phyloP scores from a whole-genome alignment of 2,888 invertebrate genomes.

The Cerastoderma edule region DNA sequence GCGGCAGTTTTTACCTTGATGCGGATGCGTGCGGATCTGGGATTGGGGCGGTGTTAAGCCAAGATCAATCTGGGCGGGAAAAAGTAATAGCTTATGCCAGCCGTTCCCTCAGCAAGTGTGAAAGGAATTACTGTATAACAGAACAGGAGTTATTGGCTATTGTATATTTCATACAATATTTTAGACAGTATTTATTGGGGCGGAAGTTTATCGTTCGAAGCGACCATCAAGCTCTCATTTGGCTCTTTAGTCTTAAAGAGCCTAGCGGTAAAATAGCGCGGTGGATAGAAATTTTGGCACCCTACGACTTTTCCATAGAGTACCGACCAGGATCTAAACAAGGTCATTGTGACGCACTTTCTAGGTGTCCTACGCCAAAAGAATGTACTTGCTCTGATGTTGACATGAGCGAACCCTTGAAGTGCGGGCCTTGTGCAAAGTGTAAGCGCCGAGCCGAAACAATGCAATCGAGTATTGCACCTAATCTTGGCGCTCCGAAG shows the following conservation, averaged over 20 bases:
- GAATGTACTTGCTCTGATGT: slow-evolving; percentile 37
- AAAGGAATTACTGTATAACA: slow-evolving; percentile 4
- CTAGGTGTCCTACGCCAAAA: slow-evolving; percentile 36
- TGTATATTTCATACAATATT: background rate
- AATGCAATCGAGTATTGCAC: background rate
- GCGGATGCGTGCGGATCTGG: slow-evolving; percentile 51
- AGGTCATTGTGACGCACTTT: slow-evolving; percentile 42
- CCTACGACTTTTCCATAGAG: background rate
- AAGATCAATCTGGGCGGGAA: slow-evolving; percentile 44
- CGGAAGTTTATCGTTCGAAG: slow-evolving; percentile 24
- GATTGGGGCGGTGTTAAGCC: slow-evolving; percentile 44
- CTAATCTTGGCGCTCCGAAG: too few relatives aligned
- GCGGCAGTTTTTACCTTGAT: slow-evolving; percentile 46
- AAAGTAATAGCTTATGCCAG: slow-evolving; percentile 52
- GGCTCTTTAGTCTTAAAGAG: slow-evolving; percentile 54
- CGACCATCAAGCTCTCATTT: slow-evolving; percentile 44
- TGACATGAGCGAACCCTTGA: background rate
- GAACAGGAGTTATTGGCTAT: slow-evolving; percentile 1
- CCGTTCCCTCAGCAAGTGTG: slow-evolving; percentile 32
- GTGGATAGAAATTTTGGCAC: slow-evolving; percentile 18
- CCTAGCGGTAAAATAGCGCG: slow-evolving; percentile 45
- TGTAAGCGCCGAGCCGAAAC: background rate
- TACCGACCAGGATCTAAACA: background rate
- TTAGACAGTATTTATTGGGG: slow-evolving; percentile 20
- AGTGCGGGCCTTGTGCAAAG: slow-evolving; percentile 2